Base-by-base conservation (phyloP, 2,797 vertebrate genomes). In the Peromyscus eremicus region DNA sequence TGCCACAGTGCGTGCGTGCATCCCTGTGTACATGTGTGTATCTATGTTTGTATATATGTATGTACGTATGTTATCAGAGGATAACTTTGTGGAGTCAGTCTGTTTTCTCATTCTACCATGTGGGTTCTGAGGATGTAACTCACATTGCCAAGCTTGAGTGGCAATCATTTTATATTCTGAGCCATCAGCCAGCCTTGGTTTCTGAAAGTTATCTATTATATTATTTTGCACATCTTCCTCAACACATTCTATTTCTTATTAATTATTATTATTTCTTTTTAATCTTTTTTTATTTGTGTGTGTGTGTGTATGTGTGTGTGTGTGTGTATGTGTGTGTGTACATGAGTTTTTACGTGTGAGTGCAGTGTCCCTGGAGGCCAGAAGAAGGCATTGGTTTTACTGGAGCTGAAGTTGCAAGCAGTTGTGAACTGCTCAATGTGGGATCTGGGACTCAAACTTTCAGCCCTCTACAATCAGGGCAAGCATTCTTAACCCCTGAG, bases 1-100 rank as follows among this genome's bases (percentile, higher is more conserved):
- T 84, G 29, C 40, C 80, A 46, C 5, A 64, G 7, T 66, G 9
- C 21, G 11, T n/a, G 0, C 0, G 0, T n/a, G 3, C 16, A 7
- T 16, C 4, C 5, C 4, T 27, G 21, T 11, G 16, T 27, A 13
- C 1, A 4, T 40, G 57, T 55, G 14, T 14, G 40, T 16, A 13
- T 77, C 23, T 75, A 4, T 75, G 73, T 27, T 11, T 43, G 71
- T 73, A 4, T 73, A 21, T 71, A 17, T n/a, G 34, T 5, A 25
- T 43, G 75, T 29, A 29, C 0, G 14, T 49, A 49, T 17, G 27
- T 32, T 25, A 32, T 57, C 79, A 57, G 79, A 60, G 29, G 40
- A 23, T 23, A 66, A 46, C 43, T 21, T 84, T 46, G 3, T 25
- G 32, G 25, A 64, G 27, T 34, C 27, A 6, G 11, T 14, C 66